Evolutionary conservation across 2,797 vertebrate species (phyloP), one percentile per base, ranked within the genome.

Genomic region (Clarias pachynema): DNA sequence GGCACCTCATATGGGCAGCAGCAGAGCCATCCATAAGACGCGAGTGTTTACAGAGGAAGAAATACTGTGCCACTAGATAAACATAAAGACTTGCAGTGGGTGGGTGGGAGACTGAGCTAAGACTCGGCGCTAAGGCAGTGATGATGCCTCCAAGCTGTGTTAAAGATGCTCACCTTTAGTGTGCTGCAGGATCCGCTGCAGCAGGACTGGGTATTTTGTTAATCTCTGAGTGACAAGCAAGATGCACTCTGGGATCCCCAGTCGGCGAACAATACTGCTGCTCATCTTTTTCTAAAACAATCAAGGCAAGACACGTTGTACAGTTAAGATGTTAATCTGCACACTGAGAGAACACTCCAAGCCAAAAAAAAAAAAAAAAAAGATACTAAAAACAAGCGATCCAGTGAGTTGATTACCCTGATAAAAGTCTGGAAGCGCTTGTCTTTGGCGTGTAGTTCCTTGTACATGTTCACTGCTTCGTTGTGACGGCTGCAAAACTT

Each of bases 181-280:
- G 93, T 97, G 96, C 84, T 97, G 97, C 62, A 98, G 91, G 90
- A 99, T 96, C 88, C 97, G 96, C 84, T 99, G 98, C 83, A 99
- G 94, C 86, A 99, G 91, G 81, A 99, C 97, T 0, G 98, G 98
- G 90, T 99, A 99, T 91, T 99, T 99, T 49, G 98, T 99, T 92
- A 99, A 98, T 89, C 98, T 95, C 93, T 99, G 98, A 7, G 98
- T 99, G 79, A 99, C 98, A 80, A 99, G 92, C 90, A 99, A 91
- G 87, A 99, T 97, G 92, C 98, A 99, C 89, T 99, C 98, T 14
- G 97, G 97, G 91, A 99, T 96, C 37, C 98, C 96, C 40, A 99
- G 95, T n/a, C 98, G 94, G 62, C 98, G 95, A 83, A 99, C 98
- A 6, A 99, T 90, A 1, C 97, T 94, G 89, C 97, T 97, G 90